These are phyloP conservation scores for Thecocarcelia acutangulata DNA, from an alignment of 2,888 invertebrate genomes.

Conservation along the genomic window DNA sequence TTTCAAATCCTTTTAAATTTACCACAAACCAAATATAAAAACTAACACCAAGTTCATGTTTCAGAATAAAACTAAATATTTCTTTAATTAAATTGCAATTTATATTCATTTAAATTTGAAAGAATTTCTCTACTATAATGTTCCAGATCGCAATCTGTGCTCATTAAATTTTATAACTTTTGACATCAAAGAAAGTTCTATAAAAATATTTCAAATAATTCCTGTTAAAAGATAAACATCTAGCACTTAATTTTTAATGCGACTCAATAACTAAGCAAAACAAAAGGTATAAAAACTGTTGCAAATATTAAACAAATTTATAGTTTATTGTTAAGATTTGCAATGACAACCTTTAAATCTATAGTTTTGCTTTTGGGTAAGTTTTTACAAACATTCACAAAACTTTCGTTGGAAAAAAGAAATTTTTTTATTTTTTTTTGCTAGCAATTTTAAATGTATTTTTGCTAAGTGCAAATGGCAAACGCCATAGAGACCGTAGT, in stretches of 20 bases:
- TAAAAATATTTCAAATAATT: not conserved
- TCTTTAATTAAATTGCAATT: not conserved
- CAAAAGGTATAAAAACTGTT: constrained; percentile 20
- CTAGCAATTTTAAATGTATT: not conserved
- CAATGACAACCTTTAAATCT: constrained; percentile 21
- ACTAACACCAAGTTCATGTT: constrained; percentile 10
- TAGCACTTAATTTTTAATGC: not conserved
- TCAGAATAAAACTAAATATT: not conserved
- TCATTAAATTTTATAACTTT: constrained; percentile 5
- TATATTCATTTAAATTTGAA: not conserved
- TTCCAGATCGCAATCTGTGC: constrained; percentile 12
- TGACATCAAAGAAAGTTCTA: not conserved
- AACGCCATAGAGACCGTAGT: constrained; percentile 17
- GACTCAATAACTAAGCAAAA: not conserved
- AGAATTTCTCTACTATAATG: not conserved
- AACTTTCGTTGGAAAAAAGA: not conserved
- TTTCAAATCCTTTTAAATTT: not conserved
- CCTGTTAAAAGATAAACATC: constrained; percentile 2
- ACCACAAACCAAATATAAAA: not conserved
- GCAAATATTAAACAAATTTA: not conserved
- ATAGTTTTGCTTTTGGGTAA: constrained; percentile 14
- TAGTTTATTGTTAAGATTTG: constrained; percentile 11
- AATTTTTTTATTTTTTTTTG: not conserved
- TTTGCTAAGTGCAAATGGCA: not conserved
- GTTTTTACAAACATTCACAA: not conserved